Conservation (phyloP, 2,113 vertebrate genomes). For the chimpanzee (Pan troglodytes) region NHGRI_mPanTro3-v2.1_pri NC_072418.2:19499501-19500000, state of each 20-base stretch:
- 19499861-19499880: not conserved
- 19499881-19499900: too few species aligned
- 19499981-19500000: not conserved
- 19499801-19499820: not conserved
- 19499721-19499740: not conserved
- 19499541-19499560: not conserved
- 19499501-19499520: not conserved
- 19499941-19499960: not conserved
- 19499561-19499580: not conserved
- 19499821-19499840: not conserved
- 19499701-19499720: not conserved
- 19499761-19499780: not conserved
- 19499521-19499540: not conserved
- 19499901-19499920: not conserved
- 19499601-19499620: not conserved
- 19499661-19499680: not conserved
- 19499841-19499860: not conserved
- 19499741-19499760: not conserved
- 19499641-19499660: not conserved
- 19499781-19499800: accelerated
- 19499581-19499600: not conserved
- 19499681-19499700: not conserved
- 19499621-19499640: not conserved
- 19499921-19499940: not conserved
- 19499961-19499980: not conserved